phyloP scores from a whole-genome alignment of 2,797 vertebrate species.

The Octomys mimax region DNA sequence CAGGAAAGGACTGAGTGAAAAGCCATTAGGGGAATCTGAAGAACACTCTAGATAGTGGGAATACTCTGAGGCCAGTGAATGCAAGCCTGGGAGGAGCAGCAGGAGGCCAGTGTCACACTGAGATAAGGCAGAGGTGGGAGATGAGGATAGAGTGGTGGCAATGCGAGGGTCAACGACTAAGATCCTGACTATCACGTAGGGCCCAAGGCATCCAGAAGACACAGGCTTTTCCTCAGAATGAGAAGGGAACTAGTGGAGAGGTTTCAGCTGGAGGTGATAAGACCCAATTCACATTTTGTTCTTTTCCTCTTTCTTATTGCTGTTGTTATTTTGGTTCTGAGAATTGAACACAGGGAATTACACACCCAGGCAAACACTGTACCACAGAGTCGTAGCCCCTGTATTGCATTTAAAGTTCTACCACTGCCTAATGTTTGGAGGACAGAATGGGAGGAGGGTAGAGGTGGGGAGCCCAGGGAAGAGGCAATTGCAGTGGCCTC shows the following conservation, averaged over 20 bases:
- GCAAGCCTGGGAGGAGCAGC: not conserved
- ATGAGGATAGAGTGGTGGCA: not conserved
- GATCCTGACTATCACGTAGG: not conserved
- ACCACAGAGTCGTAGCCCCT: not conserved
- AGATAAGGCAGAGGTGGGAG: not conserved
- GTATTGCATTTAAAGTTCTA: not conserved
- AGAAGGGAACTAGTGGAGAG: not conserved
- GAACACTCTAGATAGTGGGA: not conserved
- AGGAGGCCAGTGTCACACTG: not conserved
- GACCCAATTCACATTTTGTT: not conserved
- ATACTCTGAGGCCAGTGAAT: not conserved
- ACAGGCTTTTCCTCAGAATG: not conserved
- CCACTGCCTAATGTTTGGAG: not conserved
- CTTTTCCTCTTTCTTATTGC: not conserved
- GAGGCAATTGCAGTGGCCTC: too few relatives aligned
- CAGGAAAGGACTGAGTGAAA: not conserved
- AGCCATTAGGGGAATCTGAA: not conserved
- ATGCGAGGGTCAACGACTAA: not conserved
- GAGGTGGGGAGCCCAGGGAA: not conserved
- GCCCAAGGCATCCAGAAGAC: not conserved
- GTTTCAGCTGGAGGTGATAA: not conserved
- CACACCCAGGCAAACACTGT: not conserved
- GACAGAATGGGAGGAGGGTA: not conserved
- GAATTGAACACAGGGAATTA: not conserved
- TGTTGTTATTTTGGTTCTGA: not conserved